phyloP scores from a whole-genome alignment of 2,888 invertebrate species.

The Patella depressa region DNA sequence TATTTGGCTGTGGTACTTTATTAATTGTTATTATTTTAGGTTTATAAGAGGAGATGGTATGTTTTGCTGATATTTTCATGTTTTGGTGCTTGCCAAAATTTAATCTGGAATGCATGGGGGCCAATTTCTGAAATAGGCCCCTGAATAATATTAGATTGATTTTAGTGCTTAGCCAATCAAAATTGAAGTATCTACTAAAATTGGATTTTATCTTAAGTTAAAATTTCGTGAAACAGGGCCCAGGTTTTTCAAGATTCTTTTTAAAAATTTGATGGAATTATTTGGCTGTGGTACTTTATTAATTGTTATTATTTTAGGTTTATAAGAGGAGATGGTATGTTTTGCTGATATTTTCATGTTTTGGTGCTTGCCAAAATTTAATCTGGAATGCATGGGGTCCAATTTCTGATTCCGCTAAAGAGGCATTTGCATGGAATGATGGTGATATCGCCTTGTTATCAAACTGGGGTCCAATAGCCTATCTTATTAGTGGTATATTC shows the following conservation, averaged over 20 bases:
- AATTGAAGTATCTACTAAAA: too few species aligned
- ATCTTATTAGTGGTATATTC: slow-evolving; percentile 42
- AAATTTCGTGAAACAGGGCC: too few species aligned
- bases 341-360: slow-evolving; percentile 42
- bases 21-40: slow-evolving; percentile 17
- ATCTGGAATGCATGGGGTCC: slow-evolving; percentile 59
- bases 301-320: slow-evolving; percentile 25
- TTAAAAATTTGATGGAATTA: too few species aligned
- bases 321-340: slow-evolving; percentile 56
- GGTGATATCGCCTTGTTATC: slow-evolving; percentile 48
- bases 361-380: slow-evolving; percentile 47
- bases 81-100: slow-evolving; percentile 46
- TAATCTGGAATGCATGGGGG: slow-evolving; percentile 56
- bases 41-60: slow-evolving; percentile 55
- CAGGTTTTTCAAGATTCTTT: too few species aligned
- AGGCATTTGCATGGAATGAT: slow-evolving; percentile 52
- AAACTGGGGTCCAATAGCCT: slow-evolving; percentile 57
- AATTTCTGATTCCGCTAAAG: slow-evolving; percentile 46
- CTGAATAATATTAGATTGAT: too few species aligned
- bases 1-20: too few species aligned
- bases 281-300: too few species aligned
- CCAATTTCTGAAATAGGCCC: slow-evolving; percentile 54
- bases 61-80: slow-evolving; percentile 47
- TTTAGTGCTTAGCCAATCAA: too few species aligned
- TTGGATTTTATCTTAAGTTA: too few species aligned